phyloP scores from a whole-genome alignment of 35 echinoderm and acorn worm genomes.

The Apostichopus parvimensis region DNA sequence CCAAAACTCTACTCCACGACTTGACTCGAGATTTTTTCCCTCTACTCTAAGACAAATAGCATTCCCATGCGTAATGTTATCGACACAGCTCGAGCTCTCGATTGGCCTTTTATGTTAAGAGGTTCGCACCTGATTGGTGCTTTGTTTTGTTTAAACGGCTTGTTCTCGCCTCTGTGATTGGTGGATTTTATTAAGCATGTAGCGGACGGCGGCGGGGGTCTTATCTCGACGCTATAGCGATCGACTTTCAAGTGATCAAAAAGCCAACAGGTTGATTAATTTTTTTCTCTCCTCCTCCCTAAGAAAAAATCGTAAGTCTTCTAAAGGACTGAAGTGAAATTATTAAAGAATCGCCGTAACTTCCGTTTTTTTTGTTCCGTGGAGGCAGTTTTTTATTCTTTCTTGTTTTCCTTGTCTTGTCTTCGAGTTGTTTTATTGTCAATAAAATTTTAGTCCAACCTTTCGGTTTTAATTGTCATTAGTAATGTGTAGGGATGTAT shows the following conservation, averaged over 20 bases:
- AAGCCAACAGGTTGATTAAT: conserved; percentile 1
- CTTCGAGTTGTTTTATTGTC: neutral
- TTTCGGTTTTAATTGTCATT: too few relatives aligned
- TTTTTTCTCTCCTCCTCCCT: neutral
- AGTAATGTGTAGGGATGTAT: too few relatives aligned
- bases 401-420: neutral
- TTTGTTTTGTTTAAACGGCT: neutral
- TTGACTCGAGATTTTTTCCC: neutral
- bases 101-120: neutral
- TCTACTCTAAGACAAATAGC: neutral
- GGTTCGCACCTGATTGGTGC: neutral
- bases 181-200: neutral
- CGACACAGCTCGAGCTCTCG: neutral
- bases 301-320: neutral
- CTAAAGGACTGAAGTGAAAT: neutral
- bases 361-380: neutral
- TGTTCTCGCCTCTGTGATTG: neutral
- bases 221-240: neutral
- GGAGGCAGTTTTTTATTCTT: neutral
- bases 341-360: neutral
- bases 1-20: neutral
- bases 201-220: neutral
- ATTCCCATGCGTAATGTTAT: neutral
- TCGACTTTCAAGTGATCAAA: neutral
- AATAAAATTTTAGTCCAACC: too few relatives aligned